Base-by-base conservation (phyloP, 2,888 invertebrate species). In the Troides helena region DNA sequence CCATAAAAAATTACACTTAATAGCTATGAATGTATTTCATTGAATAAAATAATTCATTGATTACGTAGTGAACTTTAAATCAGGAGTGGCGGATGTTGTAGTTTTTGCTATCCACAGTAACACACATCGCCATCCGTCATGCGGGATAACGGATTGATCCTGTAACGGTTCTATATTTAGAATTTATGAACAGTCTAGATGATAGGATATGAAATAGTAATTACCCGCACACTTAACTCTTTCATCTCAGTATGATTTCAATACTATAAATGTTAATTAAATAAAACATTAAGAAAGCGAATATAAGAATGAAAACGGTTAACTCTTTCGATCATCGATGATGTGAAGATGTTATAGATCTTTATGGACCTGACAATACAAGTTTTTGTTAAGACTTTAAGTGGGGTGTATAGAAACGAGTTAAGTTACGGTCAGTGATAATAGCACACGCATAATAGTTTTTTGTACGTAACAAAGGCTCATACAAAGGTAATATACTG, bases 391-490 rank as follows among this genome's bases (percentile, higher is more conserved):
- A 39, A 39, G 39, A 50, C 57, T 71, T 72, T 63, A 70, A 72
- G 68, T 68, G 69, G 17, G 8, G 70, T 72, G 63, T 72, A 72
- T 70, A 72, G 65, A 72, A 71, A 70, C 68, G 67, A 72, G 60
- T 81, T 74, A 78, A 72, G 60, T 81, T 74, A 78, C 76, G 76
- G 75, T 76, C 77, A 76, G 76, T 76, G 77, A 78, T 75, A 77
- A 79, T 76, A 77, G 74, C 73, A 75, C 71, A 71, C 74, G 76
- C 76, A 78, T 72, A 77, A 76, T 63, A 71, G 39, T 43, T 23
- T 17, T 8, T 12, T 36, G 30, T 59, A 59, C 50, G 65, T 58
- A 69, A 65, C 65, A 57, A 46, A 59, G 46, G 56, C n/a, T 56
- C 56, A 21, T 46, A 58, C 14, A 36, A 46, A 69, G 43, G 43